Conservation (phyloP, 23 tunicate genomes). For the Botrylloides violaceus region DNA sequence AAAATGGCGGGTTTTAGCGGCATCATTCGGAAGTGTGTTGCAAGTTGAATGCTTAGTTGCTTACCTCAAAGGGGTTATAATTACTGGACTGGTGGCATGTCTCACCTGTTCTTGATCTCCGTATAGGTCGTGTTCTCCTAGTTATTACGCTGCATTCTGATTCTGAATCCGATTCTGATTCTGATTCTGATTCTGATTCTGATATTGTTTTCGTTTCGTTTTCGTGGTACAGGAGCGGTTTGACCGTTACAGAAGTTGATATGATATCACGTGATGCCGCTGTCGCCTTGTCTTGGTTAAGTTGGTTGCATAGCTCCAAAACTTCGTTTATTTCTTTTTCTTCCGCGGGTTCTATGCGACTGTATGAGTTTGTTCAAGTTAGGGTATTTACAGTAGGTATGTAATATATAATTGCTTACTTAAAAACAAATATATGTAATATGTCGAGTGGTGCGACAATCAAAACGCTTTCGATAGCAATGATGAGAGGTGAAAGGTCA, state of each 20-base stretch:
- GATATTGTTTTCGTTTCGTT: too few relatives aligned
- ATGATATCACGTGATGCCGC: too few relatives aligned
- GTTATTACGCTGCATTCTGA: not conserved
- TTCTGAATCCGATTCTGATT: too few relatives aligned
- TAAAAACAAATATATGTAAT: slow-evolving; percentile 31
- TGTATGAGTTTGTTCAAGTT: not conserved
- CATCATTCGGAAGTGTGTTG: too few relatives aligned
- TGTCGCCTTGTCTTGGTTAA: too few relatives aligned
- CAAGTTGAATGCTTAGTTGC: too few relatives aligned
- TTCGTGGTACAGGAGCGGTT: too few relatives aligned
- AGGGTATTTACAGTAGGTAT: not conserved
- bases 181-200: too few relatives aligned
- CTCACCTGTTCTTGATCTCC: not conserved
- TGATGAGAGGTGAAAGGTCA: slow-evolving; percentile 31
- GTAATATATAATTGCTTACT: slow-evolving; percentile 15
- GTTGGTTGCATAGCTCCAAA: not conserved
- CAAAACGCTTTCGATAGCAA: slow-evolving; percentile 51
- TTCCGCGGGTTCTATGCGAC: not conserved
- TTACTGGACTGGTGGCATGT: too few relatives aligned
- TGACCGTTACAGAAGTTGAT: too few relatives aligned
- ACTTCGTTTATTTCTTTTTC: not conserved
- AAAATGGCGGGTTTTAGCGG: too few relatives aligned
- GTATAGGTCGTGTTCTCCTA: not conserved
- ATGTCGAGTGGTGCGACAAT: slow-evolving; percentile 40
- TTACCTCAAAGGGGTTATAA: too few relatives aligned